phyloP scores from a whole-genome alignment of 2,113 vertebrate genomes.

The Cranoglanis bouderius region DNA sequence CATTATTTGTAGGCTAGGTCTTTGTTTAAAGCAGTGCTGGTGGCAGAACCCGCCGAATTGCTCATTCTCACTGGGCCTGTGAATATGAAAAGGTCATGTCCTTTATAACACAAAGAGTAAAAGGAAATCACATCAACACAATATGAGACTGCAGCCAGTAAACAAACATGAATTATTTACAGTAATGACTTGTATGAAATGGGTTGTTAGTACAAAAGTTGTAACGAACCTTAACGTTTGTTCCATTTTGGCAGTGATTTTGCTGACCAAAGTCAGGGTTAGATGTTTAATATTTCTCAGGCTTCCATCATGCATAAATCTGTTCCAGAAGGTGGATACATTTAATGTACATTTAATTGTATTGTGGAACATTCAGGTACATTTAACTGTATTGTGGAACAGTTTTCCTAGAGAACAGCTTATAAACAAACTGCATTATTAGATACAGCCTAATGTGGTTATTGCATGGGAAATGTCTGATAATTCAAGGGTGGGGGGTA shows the following conservation, averaged over 20 bases:
- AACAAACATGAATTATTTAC: constrained; percentile 43
- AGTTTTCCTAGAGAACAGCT: not conserved
- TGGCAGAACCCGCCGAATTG: constrained; percentile 33
- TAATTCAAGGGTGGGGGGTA: not conserved
- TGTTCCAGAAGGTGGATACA: not conserved
- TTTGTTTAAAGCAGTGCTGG: constrained; percentile 49
- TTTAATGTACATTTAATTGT: not conserved
- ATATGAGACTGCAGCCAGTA: constrained; percentile 16
- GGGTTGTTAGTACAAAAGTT: constrained; percentile 24
- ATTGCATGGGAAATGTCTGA: not conserved
- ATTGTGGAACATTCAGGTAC: not conserved
- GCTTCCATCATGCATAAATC: not conserved
- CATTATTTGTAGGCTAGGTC: constrained; percentile 16
- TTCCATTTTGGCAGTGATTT: not conserved
- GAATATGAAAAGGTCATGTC: constrained; percentile 54
- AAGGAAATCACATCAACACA: constrained; percentile 40
- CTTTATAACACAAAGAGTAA: constrained; percentile 52
- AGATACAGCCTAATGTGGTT: not conserved
- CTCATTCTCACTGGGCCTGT: constrained; percentile 36
- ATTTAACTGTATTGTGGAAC: no score
- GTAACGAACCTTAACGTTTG: constrained; percentile 10
- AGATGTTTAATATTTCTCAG: not conserved
- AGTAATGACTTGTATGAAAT: constrained; percentile 14
- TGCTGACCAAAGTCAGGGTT: not conserved
- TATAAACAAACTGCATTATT: not conserved